Evolutionary conservation across 2,797 vertebrate genomes (phyloP), one percentile per base, ranked within the genome.

Genomic region (Hipposideros larvatus): DNA sequence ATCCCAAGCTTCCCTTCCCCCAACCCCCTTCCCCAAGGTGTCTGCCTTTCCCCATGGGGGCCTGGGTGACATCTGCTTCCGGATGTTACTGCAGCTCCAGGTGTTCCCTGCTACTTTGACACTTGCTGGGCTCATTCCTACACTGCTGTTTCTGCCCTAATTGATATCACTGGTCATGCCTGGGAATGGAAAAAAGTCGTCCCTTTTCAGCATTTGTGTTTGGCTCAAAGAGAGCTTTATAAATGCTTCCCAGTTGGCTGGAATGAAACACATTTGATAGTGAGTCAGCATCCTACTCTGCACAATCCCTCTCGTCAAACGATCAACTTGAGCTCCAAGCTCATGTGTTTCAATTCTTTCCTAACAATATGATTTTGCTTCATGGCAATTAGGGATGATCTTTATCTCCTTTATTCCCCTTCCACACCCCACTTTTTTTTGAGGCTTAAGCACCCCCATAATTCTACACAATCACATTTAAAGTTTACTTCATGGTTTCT

Each of bases 211-310:
- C 48, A 26, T 31, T 80, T 88, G 48, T n/a, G 31, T 48, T 70
- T 75, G 41, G 31, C 19, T 85, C 26, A 15, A 21, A 26, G 63
- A 59, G 46, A 61, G 53, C 78, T 80, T 80, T n/a, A 73, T 77
- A 63, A 37, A 8, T 85, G 84, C 31, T 73, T 71, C 41, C 68
- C 37, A 26, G 0, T 24, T n/a, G 75, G 22, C 75, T 90, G 7
- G 10, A 91, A 51, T 65, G n/a, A 78, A 78, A 94, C 24, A 53
- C 70, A 79, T 70, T 53, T 86, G 91, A 51, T 34, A 70, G 48
- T 57, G 24, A 87, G 6, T 94, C 79, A 63, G 2, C 37, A 19
- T 73, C 21, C 2, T 34, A 14, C 37, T 90, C 9, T 37, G n/a
- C 85, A 61, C 51, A 83, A 2, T 59, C 53, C 57, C 51, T 70